phyloP scores from a whole-genome alignment of 2,797 vertebrate genomes.

The Notoglanidium macrostoma region DNA sequence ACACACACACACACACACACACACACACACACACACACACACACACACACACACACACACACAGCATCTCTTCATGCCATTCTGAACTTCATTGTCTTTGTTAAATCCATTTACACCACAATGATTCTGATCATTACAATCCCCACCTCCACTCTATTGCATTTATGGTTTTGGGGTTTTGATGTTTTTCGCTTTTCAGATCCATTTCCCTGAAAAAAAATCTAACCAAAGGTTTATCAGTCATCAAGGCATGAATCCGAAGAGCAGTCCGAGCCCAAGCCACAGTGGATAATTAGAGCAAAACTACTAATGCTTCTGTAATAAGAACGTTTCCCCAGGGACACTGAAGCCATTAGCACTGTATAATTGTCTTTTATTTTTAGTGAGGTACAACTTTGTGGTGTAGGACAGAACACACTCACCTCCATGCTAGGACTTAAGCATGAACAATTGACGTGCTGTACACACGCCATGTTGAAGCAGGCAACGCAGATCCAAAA shows the following conservation, averaged over 20 bases:
- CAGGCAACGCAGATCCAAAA: background rate
- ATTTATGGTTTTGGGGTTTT: background rate
- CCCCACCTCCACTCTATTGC: background rate
- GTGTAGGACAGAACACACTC: constrained; percentile 58
- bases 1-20: background rate
- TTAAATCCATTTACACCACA: too few species aligned
- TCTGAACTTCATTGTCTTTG: background rate
- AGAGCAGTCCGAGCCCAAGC: constrained; percentile 55
- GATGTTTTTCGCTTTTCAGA: background rate
- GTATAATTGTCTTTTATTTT: constrained; percentile 83
- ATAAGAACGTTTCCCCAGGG: constrained; percentile 75
- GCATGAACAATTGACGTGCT: background rate
- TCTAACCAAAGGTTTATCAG: background rate
- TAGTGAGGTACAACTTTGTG: constrained; percentile 71
- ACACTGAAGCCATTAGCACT: constrained; percentile 72
- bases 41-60: background rate
- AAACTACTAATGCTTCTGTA: constrained; percentile 68
- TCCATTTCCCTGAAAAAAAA: constrained; percentile 10
- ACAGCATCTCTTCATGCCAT: background rate
- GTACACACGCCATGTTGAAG: background rate
- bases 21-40: background rate
- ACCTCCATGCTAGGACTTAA: constrained; percentile 6
- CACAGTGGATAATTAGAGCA: constrained; percentile 70
- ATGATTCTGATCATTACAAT: background rate
- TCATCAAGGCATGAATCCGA: constrained; percentile 29